phyloP scores from a whole-genome alignment of 2,888 invertebrate species.

The Caenorhabditis wallacei region DNA sequence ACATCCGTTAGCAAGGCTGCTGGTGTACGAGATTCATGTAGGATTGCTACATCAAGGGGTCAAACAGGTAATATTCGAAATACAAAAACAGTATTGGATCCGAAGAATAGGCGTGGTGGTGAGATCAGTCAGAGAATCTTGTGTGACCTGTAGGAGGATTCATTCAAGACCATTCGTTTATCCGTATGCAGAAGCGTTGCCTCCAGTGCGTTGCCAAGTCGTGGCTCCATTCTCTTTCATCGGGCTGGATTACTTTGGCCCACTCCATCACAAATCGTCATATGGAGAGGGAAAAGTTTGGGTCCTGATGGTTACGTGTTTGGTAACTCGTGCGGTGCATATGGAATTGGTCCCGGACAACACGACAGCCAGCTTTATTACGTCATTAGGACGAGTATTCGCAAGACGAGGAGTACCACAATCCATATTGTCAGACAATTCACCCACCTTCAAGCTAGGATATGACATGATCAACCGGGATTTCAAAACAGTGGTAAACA shows the following conservation, averaged over 20 bases:
- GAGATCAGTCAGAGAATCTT: not conserved
- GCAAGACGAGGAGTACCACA: conserved; percentile 81
- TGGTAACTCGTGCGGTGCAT: conserved; percentile 13
- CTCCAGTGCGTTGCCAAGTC: conserved; percentile 71
- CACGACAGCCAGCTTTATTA: not conserved
- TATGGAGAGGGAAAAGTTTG: conserved; percentile 35
- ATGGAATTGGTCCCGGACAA: conserved; percentile 22
- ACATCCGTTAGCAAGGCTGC: conserved; percentile 8
- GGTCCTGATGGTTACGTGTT: conserved; percentile 25
- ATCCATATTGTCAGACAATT: conserved; percentile 83
- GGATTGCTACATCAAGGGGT: not conserved
- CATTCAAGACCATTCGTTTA: conserved; percentile 4
- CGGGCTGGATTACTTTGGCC: conserved; percentile 40
- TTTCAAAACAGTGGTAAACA: not conserved
- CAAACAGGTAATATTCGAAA: not conserved
- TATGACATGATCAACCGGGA: not conserved
- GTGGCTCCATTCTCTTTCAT: conserved; percentile 4
- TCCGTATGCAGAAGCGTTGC: conserved; percentile 71
- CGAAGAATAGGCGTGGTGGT: not conserved
- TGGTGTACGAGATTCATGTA: not conserved
- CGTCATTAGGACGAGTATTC: conserved; percentile 34
- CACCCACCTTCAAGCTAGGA: conserved; percentile 82
- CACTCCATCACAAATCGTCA: not conserved
- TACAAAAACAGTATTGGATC: conserved; percentile 12
- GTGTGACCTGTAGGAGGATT: not conserved